Evolutionary conservation across 2,888 invertebrate species (phyloP).

Genomic region (Poecilobothrus nobilitatus): DNA sequence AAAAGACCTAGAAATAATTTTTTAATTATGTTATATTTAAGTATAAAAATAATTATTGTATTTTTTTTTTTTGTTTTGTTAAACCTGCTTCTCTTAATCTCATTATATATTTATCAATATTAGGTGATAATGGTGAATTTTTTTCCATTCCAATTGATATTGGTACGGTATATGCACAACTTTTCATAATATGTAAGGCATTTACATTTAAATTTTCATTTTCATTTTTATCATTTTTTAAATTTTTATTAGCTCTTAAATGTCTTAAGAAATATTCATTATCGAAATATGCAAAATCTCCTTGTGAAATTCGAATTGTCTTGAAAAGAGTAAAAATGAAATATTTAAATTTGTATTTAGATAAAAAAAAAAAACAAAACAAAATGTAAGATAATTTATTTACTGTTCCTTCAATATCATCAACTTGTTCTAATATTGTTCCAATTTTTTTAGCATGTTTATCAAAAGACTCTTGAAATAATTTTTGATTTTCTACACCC

Average conservation of each 20-base stretch:
- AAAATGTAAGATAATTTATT: constrained; percentile 15
- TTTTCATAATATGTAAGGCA: constrained; percentile 67
- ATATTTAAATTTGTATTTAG: background rate
- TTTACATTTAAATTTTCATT: constrained; percentile 16
- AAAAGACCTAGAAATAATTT: constrained; percentile 51
- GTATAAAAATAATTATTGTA: background rate
- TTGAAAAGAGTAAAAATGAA: constrained; percentile 18
- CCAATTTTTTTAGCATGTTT: constrained; percentile 58
- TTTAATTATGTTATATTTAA: background rate
- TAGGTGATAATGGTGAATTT: constrained; percentile 66
- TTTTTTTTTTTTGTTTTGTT: constrained; percentile 4
- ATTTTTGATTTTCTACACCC: constrained; percentile 59
- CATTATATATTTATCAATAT: constrained; percentile 58
- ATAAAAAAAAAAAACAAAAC: no score
- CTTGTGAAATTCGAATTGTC: constrained; percentile 55
- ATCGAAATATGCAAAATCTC: constrained; percentile 71
- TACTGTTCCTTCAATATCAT: constrained; percentile 56
- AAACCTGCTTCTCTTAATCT: constrained; percentile 63
- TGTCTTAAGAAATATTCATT: constrained; percentile 63
- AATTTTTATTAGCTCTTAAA: constrained; percentile 45
- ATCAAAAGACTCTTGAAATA: constrained; percentile 63
- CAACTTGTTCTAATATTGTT: constrained; percentile 54
- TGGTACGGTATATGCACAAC: constrained; percentile 73
- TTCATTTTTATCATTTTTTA: background rate
- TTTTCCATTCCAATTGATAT: constrained; percentile 73